Base-by-base conservation (phyloP, 2,888 invertebrate genomes). In the Nemotelus pantherinus region DNA sequence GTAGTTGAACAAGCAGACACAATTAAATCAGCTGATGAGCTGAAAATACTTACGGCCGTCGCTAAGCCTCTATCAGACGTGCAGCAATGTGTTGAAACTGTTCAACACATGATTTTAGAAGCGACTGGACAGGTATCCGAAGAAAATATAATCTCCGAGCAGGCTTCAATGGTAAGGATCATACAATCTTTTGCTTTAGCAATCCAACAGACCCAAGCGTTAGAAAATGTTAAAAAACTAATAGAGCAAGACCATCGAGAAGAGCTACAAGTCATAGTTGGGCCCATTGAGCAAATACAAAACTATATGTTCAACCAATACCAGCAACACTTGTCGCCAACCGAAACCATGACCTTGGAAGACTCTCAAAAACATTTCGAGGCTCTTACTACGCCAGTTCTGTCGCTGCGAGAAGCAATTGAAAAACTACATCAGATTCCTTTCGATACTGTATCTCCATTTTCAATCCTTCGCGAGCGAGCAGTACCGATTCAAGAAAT, bases 271-370 rank as follows among this genome's bases (percentile, higher is more conserved):
- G 84, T 84, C 79, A 83, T 88, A 25, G 82, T 86, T 0, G 81
- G 83, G 58, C 88, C 88, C 1, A 83, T 87, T 3, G 83, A 84
- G 70, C 85, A 86, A 78, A 82, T 88, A n/a, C 86, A 87, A 80
- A 82, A 81, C 53, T 83, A 83, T 2, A 80, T 85, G 3, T 78
- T 84, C 5, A 81, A 83, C 43, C 83, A 83, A 43, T 83, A 85
- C 67, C 88, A 89, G 81, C 82, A 80, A 84, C 87, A 78, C 79
- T 68, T 84, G 3, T 84, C 83, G 0, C 83, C 84, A 71, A 77
- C 80, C 0, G 82, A 82, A 0, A 81, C 81, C 45, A 50, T 84
- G 2, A 79, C 81, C 2, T 78, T 77, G 1, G 79, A 81, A 6
- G 81, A 80, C 9, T 48, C 55, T 72, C n/a, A 83, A 5, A 78